Evolutionary conservation across 1,140 invertebrate genomes (phyloP), one percentile per base, ranked within the genome.

Genomic region (Pemphigus obesinymphae): DNA sequence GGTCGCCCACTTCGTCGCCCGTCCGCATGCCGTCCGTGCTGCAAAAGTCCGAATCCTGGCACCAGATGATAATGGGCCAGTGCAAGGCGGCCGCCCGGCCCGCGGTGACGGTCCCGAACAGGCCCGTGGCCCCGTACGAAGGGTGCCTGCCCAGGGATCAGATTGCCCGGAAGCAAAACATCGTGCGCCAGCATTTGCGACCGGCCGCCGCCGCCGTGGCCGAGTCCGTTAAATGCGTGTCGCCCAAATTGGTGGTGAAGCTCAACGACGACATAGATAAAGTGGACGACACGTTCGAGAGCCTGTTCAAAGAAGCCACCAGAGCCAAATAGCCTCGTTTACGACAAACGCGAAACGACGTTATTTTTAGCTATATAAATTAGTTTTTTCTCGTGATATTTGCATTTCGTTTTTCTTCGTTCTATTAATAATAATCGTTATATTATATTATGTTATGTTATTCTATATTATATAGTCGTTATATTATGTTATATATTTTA

Each of bases 11-110:
- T 15, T 26, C 45, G n/a, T 83, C 83, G 10, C 83, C 83, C 20
- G 82, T 82, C 10, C 73, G 48, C 58, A 83, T 83, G 80, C 80
- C 83, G 23, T 84, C 83, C 40, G 88, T 89, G 0, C 85, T 94
- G n/a, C 92, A 91, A 48, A 93, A 93, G 85, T 93, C 92, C 3
- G 93, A 93, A 86, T 94, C 93, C 0, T 94, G 93, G 93, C 92
- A 94, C 85, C 92, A 94, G 83, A 88, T 90, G 29, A 85, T 88
- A 82, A 83, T 89, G 45, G 86, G 87, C 17, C 87, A 88, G 70
- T 84, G 83, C 82, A 82, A 68, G 43, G 84, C 84, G 70, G 83
- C 83, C 3, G 55, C 23, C 13, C 80, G 53, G 15, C 26, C 26
- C 15, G 17, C 90, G 2, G 91, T 88, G 91, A 23, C 87, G n/a